These are phyloP conservation scores for Bellardia pandia DNA, from an alignment of 2,888 invertebrate genomes.

Conservation along the genomic window DNA sequence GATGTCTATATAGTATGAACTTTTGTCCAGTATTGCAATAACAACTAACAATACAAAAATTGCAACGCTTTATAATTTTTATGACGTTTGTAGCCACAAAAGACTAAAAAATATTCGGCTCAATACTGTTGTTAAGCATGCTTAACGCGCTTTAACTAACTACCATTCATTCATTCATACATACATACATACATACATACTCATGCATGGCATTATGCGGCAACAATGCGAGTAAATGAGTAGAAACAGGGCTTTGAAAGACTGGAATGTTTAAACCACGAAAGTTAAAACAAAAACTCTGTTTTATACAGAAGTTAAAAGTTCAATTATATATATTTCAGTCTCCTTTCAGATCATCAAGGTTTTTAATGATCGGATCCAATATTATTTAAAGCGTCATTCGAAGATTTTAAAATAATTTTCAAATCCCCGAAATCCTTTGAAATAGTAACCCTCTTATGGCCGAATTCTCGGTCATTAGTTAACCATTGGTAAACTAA, in stretches of 20 bases:
- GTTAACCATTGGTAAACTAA: too few species aligned
- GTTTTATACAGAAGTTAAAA: too few species aligned
- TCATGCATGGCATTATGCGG: constrained; percentile 16
- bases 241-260: neutral
- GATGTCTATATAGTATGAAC: constrained; percentile 11
- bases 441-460: too few species aligned
- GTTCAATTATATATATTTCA: too few species aligned
- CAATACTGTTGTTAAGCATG: constrained; percentile 72
- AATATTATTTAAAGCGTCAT: too few species aligned
- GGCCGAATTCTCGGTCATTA: too few species aligned
- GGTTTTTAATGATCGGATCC: too few species aligned
- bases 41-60: constrained; percentile 73
- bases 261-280: neutral
- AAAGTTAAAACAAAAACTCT: too few species aligned
- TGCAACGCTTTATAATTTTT: constrained; percentile 79
- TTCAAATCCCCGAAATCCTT: too few species aligned
- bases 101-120: constrained; percentile 38
- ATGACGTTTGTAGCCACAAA: constrained; percentile 72
- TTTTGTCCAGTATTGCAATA: constrained; percentile 64
- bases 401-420: too few species aligned
- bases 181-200: neutral
- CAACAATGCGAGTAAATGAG: constrained; percentile 26
- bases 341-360: too few species aligned
- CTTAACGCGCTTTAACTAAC: constrained; percentile 74
- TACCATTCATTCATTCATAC: constrained; percentile 59